Conservation (phyloP, 2,797 vertebrate species). For the Alcedo quadribrachys region DNA sequence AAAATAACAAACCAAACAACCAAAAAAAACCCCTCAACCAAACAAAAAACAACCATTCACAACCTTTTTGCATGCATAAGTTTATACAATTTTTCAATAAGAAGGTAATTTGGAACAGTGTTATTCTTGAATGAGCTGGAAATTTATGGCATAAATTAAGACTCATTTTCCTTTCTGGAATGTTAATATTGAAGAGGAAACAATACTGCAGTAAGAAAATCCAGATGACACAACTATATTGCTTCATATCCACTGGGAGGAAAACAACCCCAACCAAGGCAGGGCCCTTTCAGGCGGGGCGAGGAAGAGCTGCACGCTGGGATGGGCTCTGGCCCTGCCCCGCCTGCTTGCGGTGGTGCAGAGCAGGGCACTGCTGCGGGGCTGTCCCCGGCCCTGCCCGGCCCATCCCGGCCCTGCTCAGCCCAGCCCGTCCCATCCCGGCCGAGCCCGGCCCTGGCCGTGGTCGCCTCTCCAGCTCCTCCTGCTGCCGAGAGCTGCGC, state of each 20-base stretch:
- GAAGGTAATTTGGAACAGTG: background rate
- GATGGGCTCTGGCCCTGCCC: background rate
- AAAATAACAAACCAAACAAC: background rate
- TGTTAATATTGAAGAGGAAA: slow-evolving; percentile 41
- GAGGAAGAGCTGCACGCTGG: fast-evolving
- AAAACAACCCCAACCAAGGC: background rate
- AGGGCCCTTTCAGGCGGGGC: background rate
- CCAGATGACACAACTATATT: background rate
- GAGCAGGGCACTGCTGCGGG: background rate
- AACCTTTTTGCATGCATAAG: background rate
- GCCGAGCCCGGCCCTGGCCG: background rate
- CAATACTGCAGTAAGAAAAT: slow-evolving; percentile 23
- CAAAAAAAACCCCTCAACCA: background rate
- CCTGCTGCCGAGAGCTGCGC: background rate
- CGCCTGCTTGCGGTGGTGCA: fast-evolving
- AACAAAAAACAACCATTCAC: background rate
- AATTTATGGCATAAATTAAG: slow-evolving; percentile 18
- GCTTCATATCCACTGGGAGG: background rate
- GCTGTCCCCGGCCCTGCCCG: background rate
- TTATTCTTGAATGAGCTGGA: slow-evolving; percentile 14
- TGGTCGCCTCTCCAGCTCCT: background rate
- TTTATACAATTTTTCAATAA: slow-evolving; percentile 1
- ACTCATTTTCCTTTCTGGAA: slow-evolving; percentile 33
- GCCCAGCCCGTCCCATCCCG: no score
- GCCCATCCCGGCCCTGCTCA: no score